Evolutionary conservation across 2,888 invertebrate species (phyloP), one percentile per base, ranked within the genome.

Genomic region (Tetropium fuscum): DNA sequence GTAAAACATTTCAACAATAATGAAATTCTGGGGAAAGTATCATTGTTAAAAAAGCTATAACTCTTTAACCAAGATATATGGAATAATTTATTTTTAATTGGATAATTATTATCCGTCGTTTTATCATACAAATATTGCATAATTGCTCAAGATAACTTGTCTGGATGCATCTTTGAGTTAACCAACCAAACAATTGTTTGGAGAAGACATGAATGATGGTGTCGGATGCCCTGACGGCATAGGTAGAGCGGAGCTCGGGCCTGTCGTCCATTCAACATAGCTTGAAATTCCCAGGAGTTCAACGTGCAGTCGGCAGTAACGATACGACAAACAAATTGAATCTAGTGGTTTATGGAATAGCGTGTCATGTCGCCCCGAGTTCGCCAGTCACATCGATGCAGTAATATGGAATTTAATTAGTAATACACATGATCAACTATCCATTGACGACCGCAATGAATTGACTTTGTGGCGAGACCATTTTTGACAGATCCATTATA

Each of bases 261-360:
- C 27, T 27, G 27, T 51, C 38, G 13, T 18, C 40, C 51, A 40
- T 51, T 25, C 25, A 38, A 18, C 51, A 40, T 40, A 51, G 51
- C 27, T 38, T 18, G 38, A 27, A 51, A 40, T n/a, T 40, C 51
- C 51, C 51, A 27, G 58, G 68, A 62, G 53, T 64, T 68, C 63
- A 60, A 64, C 62, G 64, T 65, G 59, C 68, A 69, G 67, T 71
- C 70, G 74, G 74, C 76, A 76, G 72, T 75, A 74, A 75, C 70
- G 68, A 73, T 74, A 75, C 73, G 72, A 73, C 74, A 74, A 76
- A 74, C 74, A 75, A 76, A 76, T 75, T 76, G 76, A 76, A 76
- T 72, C 68, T 68, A 70, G 66, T 63, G 70, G 70, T 66, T 66
- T 66, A 64, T 67, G 63, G 63, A 66, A 64, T 68, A 60, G 66